Conservation (phyloP, 1,140 invertebrate genomes). For the Saccostrea cuccullata region DNA sequence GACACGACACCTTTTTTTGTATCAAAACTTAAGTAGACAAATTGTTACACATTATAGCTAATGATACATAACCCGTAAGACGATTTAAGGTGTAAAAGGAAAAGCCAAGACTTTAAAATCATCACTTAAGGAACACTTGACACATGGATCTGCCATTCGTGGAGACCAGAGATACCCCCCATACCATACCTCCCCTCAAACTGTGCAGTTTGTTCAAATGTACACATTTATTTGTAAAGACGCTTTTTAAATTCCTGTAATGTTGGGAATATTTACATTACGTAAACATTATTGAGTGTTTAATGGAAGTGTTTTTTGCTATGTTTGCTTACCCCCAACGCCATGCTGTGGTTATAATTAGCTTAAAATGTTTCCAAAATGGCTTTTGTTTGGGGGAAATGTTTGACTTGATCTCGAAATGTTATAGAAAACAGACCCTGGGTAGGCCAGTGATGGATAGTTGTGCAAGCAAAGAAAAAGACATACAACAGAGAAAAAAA, state of each 20-base stretch:
- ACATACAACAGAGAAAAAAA: neutral
- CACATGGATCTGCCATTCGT: neutral
- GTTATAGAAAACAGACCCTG: neutral
- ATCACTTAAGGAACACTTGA: neutral
- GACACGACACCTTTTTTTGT: neutral
- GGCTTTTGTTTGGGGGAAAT: neutral
- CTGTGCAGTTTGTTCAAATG: neutral
- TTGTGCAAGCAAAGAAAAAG: neutral
- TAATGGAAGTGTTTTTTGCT: constrained; percentile 1
- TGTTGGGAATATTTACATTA: constrained; percentile 18
- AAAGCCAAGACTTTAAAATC: neutral
- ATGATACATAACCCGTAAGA: constrained; percentile 16
- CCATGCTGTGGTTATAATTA: neutral
- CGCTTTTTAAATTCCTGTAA: constrained; percentile 31
- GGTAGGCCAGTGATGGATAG: neutral
- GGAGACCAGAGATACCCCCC: neutral
- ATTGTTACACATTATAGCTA: neutral
- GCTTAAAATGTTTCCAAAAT: neutral
- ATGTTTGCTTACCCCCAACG: neutral
- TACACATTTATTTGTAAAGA: neutral
- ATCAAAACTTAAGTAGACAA: neutral
- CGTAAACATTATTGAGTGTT: constrained; percentile 16
- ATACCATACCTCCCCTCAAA: neutral
- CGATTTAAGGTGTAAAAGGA: neutral
- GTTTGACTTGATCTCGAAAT: constrained; percentile 18